Percentiles rank a stretch among this genome's conserved stretches.
phyloP scores from a whole-genome alignment of 2,113 vertebrate species.

The Podarcis muralis region DNA sequence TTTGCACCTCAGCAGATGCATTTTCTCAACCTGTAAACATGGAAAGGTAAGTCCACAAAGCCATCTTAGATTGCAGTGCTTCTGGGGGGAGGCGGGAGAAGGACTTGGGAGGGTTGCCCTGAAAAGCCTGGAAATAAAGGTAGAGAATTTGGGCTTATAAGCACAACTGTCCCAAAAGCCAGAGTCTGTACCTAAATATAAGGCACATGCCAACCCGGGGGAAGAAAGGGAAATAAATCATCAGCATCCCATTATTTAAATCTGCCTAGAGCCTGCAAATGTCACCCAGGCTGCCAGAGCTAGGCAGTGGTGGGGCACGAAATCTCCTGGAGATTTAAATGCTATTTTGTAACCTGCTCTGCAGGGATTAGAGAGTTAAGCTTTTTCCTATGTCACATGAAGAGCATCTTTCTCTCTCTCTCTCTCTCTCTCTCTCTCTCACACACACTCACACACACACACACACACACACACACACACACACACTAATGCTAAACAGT shows the following conservation, averaged over 20 bases:
- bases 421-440: neutral
- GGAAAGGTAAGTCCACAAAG: neutral
- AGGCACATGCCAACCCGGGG: too few relatives aligned
- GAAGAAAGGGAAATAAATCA: neutral
- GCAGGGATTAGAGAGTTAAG: constrained; percentile 18
- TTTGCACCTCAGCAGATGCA: neutral
- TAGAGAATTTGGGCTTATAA: neutral
- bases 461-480: neutral
- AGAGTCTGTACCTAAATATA: neutral
- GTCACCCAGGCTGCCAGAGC: neutral
- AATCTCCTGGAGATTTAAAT: constrained; percentile 5
- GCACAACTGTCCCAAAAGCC: neutral
- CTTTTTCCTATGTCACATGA: constrained; percentile 14
- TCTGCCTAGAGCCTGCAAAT: neutral
- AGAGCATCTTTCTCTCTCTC: neutral
- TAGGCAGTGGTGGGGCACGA: neutral
- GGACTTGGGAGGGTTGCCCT: neutral
- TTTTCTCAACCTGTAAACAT: neutral
- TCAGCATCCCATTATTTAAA: neutral
- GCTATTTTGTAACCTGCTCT: constrained; percentile 13
- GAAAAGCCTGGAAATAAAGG: neutral
- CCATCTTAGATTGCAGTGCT: neutral
- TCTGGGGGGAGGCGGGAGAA: too few relatives aligned
- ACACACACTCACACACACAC: neutral
- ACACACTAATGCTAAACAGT: neutral